phyloP scores from a whole-genome alignment of 2,113 vertebrate genomes.

The Brachirus orientalis region DNA sequence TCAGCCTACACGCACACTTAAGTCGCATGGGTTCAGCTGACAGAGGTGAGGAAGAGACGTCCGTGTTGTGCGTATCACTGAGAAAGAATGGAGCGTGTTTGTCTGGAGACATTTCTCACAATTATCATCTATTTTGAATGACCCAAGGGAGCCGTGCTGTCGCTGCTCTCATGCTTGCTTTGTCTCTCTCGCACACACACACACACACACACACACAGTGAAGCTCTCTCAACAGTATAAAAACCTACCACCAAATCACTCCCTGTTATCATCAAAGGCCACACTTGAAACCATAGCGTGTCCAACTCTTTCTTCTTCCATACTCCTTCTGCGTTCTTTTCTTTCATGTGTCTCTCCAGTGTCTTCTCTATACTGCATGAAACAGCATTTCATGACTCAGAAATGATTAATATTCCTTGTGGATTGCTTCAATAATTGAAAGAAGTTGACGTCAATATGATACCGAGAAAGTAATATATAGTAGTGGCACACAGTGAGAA shows the following conservation, averaged over 20 bases:
- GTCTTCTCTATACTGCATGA: background rate
- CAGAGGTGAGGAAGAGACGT: constrained; percentile 7
- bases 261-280: constrained; percentile 53
- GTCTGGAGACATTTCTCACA: constrained; percentile 37
- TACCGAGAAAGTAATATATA: too few relatives aligned
- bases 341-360: background rate
- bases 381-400: background rate
- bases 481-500: too few relatives aligned
- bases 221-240: constrained; percentile 29
- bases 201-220: constrained; percentile 16
- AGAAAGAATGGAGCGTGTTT: constrained; percentile 29
- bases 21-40: too few relatives aligned
- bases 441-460: background rate
- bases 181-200: background rate
- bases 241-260: constrained; percentile 41
- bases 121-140: constrained; percentile 61
- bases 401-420: constrained; percentile 8
- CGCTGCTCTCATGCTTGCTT: constrained; percentile 40
- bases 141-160: constrained; percentile 31
- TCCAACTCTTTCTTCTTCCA: constrained; percentile 11
- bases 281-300: constrained; percentile 34
- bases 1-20: constrained; percentile 4
- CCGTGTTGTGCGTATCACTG: background rate
- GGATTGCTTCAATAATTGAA: background rate
- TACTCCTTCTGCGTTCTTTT: constrained; percentile 3